Evolutionary conservation across 2,888 invertebrate genomes (phyloP).

Genomic region (Anthophora plumipes): DNA sequence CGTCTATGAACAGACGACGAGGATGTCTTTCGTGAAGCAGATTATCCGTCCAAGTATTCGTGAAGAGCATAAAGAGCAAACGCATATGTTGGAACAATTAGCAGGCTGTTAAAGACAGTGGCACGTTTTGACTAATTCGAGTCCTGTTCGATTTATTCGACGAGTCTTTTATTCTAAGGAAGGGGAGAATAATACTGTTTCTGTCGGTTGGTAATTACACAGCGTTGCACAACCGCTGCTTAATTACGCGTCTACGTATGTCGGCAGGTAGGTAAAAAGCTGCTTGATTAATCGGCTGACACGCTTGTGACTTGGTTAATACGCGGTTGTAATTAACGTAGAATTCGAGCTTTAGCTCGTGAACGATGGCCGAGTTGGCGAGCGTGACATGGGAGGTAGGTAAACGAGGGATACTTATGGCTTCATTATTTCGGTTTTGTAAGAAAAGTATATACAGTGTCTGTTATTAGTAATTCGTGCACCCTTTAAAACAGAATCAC

Average conservation of each 20-base stretch:
- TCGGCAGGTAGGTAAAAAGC: constrained; percentile 5
- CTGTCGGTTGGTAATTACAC: constrained; percentile 28
- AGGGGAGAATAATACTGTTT: constrained; percentile 26
- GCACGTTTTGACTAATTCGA: constrained; percentile 13
- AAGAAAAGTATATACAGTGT: not conserved
- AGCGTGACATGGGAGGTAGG: not conserved
- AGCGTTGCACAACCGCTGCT: constrained; percentile 22
- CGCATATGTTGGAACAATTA: constrained; percentile 65
- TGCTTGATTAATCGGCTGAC: constrained; percentile 49
- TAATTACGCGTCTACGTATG: constrained; percentile 40
- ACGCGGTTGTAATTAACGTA: constrained; percentile 36
- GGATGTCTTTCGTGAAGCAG: constrained; percentile 48
- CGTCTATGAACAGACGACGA: constrained; percentile 44
- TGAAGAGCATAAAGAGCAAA: constrained; percentile 17
- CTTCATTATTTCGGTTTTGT: constrained; percentile 14
- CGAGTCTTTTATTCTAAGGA: not conserved
- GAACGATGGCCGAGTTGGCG: no score
- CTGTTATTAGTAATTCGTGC: no score
- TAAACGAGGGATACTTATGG: constrained; percentile 14
- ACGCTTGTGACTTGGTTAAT: constrained; percentile 47
- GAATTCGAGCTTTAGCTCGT: constrained; percentile 17
- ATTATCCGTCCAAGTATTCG: constrained; percentile 63
- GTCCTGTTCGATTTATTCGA: constrained; percentile 14
- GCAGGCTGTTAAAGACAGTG: constrained; percentile 39
- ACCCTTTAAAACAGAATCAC: no score